These are phyloP conservation scores for Sciaenops ocellatus DNA, from an alignment of 2,797 vertebrate genomes.

Conservation along the genomic window DNA sequence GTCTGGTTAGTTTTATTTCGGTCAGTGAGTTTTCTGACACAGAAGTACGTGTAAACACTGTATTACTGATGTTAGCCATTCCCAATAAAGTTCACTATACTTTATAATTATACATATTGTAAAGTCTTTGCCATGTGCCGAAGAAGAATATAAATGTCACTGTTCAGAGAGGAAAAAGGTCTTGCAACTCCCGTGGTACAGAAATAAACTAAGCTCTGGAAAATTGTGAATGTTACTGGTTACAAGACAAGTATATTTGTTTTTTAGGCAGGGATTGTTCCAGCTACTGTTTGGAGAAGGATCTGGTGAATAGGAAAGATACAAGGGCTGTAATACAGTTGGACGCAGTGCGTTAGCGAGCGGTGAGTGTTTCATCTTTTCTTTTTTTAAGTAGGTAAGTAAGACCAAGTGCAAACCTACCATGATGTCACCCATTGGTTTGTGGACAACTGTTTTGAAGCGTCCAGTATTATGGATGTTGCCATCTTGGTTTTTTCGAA, in stretches of 20 bases:
- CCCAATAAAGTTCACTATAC: neutral
- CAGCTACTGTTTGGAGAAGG: neutral
- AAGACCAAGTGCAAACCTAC: too few species aligned
- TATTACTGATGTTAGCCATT: neutral
- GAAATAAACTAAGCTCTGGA: constrained; percentile 9
- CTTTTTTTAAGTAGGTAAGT: neutral
- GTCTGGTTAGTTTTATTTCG: constrained; percentile 7
- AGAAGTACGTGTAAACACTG: neutral
- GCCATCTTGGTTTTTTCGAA: too few species aligned
- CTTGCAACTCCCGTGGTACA: neutral
- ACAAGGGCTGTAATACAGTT: neutral
- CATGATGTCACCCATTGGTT: too few species aligned
- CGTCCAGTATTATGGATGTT: too few species aligned
- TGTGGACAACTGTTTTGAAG: too few species aligned
- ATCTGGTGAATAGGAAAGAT: neutral
- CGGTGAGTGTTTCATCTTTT: constrained; percentile 3
- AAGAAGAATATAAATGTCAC: neutral
- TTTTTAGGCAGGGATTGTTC: constrained; percentile 4
- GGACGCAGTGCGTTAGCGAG: neutral
- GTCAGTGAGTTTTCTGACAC: neutral
- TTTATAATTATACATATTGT: neutral
- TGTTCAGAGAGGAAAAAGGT: neutral
- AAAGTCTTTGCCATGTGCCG: neutral
- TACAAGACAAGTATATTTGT: constrained; percentile 4
- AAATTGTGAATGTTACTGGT: neutral